These are phyloP conservation scores for Psilopogon haemacephalus DNA, from an alignment of 2,113 vertebrate species.

Conservation along the genomic window DNA sequence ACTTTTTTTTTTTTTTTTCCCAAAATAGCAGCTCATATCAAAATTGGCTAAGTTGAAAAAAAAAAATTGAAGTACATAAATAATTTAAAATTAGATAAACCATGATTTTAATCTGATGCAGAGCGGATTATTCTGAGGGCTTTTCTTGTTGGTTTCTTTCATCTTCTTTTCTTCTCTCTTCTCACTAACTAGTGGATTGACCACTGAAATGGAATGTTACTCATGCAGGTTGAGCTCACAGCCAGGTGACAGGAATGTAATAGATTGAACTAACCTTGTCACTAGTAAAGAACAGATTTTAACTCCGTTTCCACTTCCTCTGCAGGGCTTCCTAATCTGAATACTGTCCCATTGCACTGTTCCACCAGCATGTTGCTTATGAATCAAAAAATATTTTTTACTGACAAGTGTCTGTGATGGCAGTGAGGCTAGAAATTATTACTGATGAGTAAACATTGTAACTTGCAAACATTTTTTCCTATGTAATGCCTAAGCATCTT, in stretches of 20 bases:
- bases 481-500: neutral
- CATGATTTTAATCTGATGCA: neutral
- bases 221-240: fast-evolving
- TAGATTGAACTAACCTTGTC: neutral
- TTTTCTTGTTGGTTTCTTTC: neutral
- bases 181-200: neutral
- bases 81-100: neutral
- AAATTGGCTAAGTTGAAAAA: neutral
- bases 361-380: neutral
- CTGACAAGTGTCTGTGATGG: neutral
- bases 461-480: neutral
- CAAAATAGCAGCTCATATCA: neutral
- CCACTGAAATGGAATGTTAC: neutral
- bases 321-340: neutral
- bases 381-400: neutral
- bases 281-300: neutral
- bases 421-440: neutral
- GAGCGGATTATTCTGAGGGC: neutral
- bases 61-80: neutral
- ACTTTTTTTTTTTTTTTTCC: no score
- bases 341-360: neutral
- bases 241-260: neutral
- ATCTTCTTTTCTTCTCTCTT: neutral
- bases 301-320: neutral
- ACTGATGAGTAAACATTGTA: neutral